Conservation (phyloP, 2,888 invertebrate species). For the Ariolimax columbianus region DNA sequence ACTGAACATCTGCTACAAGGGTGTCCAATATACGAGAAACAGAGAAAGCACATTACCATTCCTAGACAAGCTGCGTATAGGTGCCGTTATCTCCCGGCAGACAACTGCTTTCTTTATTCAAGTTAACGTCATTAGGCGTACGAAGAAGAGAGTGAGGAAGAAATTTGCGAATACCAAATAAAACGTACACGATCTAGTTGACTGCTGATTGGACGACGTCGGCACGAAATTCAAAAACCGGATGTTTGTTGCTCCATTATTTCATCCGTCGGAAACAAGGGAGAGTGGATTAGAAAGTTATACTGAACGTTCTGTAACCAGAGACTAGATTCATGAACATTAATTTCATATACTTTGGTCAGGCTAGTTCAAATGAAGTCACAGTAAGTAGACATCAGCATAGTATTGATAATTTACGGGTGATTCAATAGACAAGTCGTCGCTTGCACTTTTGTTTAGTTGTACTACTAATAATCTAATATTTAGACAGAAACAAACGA, state of each 20-base stretch:
- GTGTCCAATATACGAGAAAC: too few species aligned
- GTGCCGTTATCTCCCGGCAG: too few species aligned
- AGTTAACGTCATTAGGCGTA: too few species aligned
- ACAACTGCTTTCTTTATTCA: too few species aligned
- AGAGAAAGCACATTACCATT: too few species aligned
- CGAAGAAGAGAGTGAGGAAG: too few species aligned
- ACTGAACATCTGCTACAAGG: too few species aligned
- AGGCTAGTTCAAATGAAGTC: conserved; percentile 57
- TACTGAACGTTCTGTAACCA: not conserved
- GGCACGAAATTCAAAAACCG: conserved; percentile 58
- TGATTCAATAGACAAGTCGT: too few species aligned
- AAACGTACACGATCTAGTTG: not conserved
- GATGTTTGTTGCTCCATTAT: conserved; percentile 37
- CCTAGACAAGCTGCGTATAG: too few species aligned
- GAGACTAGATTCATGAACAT: conserved; percentile 10
- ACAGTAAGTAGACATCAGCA: conserved; percentile 59
- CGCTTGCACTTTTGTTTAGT: too few species aligned
- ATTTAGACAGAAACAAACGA: too few species aligned
- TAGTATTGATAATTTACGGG: not conserved
- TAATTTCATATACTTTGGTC: not conserved
- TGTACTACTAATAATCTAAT: too few species aligned
- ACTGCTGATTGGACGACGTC: conserved; percentile 37
- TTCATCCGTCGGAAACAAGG: not conserved
- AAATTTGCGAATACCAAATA: not conserved
- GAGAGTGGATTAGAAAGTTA: not conserved